A percentile compares a stretch with the other conserved stretches of the same genome.
Evolutionary conservation across 2,797 vertebrate genomes (phyloP).

Genomic region (Neopelma chrysocephalum): DNA sequence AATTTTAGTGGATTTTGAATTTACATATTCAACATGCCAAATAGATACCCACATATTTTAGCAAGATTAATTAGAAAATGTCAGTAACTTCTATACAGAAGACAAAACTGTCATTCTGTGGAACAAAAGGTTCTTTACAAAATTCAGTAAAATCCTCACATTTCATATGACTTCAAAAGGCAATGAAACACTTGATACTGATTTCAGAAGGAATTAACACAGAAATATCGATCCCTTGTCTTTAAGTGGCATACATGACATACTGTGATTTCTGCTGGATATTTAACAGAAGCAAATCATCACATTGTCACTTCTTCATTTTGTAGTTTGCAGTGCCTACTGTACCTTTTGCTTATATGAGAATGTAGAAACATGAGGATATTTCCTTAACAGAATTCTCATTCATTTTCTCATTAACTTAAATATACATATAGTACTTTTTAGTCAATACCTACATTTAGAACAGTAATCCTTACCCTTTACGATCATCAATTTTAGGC

Average conservation of each 20-base stretch:
- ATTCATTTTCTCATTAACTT: not conserved
- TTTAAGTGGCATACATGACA: not conserved
- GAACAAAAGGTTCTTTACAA: not conserved
- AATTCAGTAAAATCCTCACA: not conserved
- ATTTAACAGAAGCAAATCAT: constrained; percentile 12
- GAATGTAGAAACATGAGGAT: not conserved
- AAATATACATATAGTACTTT: not conserved
- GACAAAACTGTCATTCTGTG: not conserved
- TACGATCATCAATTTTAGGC: not conserved
- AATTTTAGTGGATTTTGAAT: not conserved
- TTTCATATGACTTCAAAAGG: not conserved
- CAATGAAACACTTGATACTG: constrained; percentile 3
- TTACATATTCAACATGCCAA: not conserved
- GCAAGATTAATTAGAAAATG: constrained; percentile 14
- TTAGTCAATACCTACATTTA: not conserved
- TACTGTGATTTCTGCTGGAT: not conserved
- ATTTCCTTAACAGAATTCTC: not conserved
- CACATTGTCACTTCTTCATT: not conserved
- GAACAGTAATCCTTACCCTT: not conserved
- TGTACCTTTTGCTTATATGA: not conserved
- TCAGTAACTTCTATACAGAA: constrained; percentile 12
- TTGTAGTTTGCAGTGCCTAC: not conserved
- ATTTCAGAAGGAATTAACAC: constrained; percentile 2
- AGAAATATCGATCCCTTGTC: constrained; percentile 24
- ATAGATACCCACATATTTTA: not conserved